Evolutionary conservation across 1,140 invertebrate species (phyloP), one percentile per base, ranked within the genome.

Genomic region (Elymnias hypermnestra): DNA sequence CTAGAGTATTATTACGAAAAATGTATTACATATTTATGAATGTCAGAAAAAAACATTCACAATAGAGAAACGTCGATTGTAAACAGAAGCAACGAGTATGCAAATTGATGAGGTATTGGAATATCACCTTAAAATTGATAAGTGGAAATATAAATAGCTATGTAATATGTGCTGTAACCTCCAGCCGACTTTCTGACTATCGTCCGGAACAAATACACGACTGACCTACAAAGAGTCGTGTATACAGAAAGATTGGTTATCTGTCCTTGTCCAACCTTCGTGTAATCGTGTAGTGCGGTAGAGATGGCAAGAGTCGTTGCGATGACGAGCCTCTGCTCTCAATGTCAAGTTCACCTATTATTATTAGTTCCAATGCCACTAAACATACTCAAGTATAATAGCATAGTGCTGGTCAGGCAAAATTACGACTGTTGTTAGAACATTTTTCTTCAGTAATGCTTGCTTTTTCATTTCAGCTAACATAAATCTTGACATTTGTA

Each of bases 321-420:
- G 73, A 77, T 81, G 81, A 84, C 76, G 81, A 84, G 78, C 76
- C 76, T 77, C 72, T 75, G 67, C 60, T 75, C 72, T 83, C 82
- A 83, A 83, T 85, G 78, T 85, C 78, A 85, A 83, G 82, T 85
- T 85, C 78, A 85, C 70, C 76, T 79, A 85, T 83, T 83, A 83
- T 83, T 85, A 83, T 85, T 85, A 83, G 82, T 79, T 73, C 64
- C 82, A 85, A 83, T 85, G 82, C 78, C 82, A 82, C 67, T 61
- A 66, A 72, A 77, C 65, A 81, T 70, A 78, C 68, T 70, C 60
- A 74, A 72, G 57, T 67, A 67, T 67, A 62, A 65, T 63, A 66
- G 59, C 63, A 55, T 41, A 55, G 26, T 46, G 62, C 56, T 60
- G 54, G 43, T 56, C 59, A 53, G 35, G 57, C 57, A 46, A 63